phyloP scores from a whole-genome alignment of 2,888 invertebrate species.

The Chromoteleia sp. region DNA sequence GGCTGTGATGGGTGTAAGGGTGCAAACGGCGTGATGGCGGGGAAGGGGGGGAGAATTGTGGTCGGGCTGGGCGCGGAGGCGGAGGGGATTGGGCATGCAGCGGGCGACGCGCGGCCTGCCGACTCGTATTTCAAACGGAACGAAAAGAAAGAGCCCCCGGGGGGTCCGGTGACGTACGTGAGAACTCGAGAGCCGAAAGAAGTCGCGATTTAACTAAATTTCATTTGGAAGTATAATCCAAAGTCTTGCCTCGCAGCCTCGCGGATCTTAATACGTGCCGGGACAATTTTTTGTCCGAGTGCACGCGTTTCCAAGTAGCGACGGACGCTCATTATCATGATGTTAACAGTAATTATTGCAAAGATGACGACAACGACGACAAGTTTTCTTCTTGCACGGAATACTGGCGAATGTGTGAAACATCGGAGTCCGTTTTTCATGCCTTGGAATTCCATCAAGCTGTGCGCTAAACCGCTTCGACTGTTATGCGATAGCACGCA shows the following conservation, averaged over 20 bases:
- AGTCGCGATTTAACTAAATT: neutral
- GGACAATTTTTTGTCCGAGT: slow-evolving; percentile 24
- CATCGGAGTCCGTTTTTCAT: slow-evolving; percentile 62
- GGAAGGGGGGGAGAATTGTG: too few relatives aligned
- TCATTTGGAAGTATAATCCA: slow-evolving; percentile 33
- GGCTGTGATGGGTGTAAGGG: too few relatives aligned
- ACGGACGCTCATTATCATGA: slow-evolving; percentile 68
- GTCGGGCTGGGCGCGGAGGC: too few relatives aligned
- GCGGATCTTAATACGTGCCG: slow-evolving; percentile 6
- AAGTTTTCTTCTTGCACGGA: slow-evolving; percentile 63
- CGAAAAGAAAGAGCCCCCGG: slow-evolving; percentile 29
- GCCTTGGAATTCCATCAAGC: slow-evolving; percentile 53
- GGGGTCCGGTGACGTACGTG: slow-evolving; percentile 39
- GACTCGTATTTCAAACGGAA: slow-evolving; percentile 31
- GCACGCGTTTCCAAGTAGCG: slow-evolving; percentile 53
- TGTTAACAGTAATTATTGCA: slow-evolving; percentile 70
- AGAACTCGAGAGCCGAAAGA: slow-evolving; percentile 41
- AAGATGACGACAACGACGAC: slow-evolving; percentile 64
- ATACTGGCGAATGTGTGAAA: slow-evolving; percentile 68
- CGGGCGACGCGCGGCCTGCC: slow-evolving; percentile 17
- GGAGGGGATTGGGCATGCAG: slow-evolving; percentile 74
- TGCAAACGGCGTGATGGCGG: too few relatives aligned
- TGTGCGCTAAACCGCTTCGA: slow-evolving; percentile 44
- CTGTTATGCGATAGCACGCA: slow-evolving; percentile 58
- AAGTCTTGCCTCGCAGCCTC: neutral